Percentiles rank a stretch among this genome's conserved stretches.
Evolutionary conservation across 2,797 vertebrate genomes (phyloP).

Genomic region (Hydrophis major): DNA sequence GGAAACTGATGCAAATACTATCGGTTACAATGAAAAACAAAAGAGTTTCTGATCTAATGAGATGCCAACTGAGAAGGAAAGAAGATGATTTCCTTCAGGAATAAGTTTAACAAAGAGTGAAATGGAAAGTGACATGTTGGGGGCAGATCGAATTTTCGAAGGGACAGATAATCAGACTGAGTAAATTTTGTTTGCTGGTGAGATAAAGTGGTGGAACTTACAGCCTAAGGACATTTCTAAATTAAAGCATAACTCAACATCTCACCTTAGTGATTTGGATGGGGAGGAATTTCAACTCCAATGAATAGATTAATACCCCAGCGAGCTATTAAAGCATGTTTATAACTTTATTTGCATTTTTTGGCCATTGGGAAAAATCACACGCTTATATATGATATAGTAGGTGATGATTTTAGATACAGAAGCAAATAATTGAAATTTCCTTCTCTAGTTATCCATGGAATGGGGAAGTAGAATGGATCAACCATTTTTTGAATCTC

Average conservation of each 20-base stretch:
- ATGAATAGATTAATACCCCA: neutral
- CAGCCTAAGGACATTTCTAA: neutral
- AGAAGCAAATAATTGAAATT: neutral
- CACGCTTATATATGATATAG: too few species aligned
- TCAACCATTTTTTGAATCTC: neutral
- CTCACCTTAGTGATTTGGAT: neutral
- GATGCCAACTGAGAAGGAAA: slow-evolving; percentile 20
- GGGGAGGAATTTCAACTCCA: neutral
- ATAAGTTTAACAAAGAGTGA: slow-evolving; percentile 23
- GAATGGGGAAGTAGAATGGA: neutral
- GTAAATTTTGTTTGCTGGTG: neutral
- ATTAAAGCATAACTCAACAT: neutral
- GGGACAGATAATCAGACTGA: neutral
- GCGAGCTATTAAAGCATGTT: neutral
- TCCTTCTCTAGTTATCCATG: neutral
- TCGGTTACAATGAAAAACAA: neutral
- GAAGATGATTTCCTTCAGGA: neutral
- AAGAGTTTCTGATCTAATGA: neutral
- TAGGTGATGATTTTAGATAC: neutral
- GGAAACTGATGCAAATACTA: slow-evolving; percentile 16
- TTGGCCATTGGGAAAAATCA: neutral
- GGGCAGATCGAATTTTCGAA: neutral
- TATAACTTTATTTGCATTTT: neutral
- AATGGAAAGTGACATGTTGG: slow-evolving; percentile 2
- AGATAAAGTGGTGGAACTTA: neutral